These are phyloP conservation scores for Brachyrhaphis roseni DNA, from an alignment of 2,797 vertebrate genomes.

Conservation along the genomic window DNA sequence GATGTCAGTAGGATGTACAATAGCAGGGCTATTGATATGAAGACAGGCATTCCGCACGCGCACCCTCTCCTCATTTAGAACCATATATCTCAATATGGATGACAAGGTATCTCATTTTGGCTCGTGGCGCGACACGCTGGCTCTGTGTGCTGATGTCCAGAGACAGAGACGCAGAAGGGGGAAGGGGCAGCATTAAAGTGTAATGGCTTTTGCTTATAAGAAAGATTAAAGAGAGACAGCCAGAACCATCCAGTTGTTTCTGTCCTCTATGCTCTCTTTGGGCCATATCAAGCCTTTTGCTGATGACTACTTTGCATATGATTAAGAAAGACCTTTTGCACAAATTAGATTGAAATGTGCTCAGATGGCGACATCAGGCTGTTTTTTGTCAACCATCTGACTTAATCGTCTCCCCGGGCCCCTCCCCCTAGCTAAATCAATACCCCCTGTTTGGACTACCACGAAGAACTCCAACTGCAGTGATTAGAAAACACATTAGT, in stretches of 20 bases:
- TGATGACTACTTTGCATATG: conserved; percentile 20
- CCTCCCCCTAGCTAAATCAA: conserved; percentile 85
- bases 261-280: conserved; percentile 24
- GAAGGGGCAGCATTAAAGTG: conserved; percentile 55
- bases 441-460: conserved; percentile 95
- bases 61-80: conserved; percentile 78
- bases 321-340: conserved; percentile 33
- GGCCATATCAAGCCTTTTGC: conserved; percentile 22
- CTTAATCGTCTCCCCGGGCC: conserved; percentile 48
- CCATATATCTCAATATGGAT: conserved; percentile 82
- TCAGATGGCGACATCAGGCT: conserved; percentile 55
- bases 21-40: conserved; percentile 73
- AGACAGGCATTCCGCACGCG: conserved; percentile 79
- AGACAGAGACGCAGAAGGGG: conserved; percentile 48
- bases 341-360: conserved; percentile 56
- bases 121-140: conserved; percentile 74
- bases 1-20: conserved; percentile 46
- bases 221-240: conserved; percentile 48
- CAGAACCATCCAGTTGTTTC: conserved; percentile 16
- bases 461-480: conserved; percentile 98
- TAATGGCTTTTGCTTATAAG: conserved; percentile 69
- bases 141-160: conserved; percentile 79
- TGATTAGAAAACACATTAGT: conserved; percentile 99
- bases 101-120: conserved; percentile 77
- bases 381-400: conserved; percentile 49